Evolutionary conservation across 2,888 invertebrate species (phyloP).

Genomic region (Anodontia alba): DNA sequence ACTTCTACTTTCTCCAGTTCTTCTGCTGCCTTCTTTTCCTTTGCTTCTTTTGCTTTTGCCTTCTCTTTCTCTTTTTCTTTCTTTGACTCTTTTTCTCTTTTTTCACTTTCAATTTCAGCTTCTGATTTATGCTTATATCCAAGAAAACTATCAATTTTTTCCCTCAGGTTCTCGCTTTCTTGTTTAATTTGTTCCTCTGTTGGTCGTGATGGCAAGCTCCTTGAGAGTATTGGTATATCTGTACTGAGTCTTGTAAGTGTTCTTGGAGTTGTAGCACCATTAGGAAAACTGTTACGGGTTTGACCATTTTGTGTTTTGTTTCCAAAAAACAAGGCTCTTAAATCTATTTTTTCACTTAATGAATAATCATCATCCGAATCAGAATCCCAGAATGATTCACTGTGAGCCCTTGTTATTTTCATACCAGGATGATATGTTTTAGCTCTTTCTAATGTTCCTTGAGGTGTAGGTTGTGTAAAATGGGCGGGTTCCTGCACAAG

Average conservation of each 20-base stretch:
- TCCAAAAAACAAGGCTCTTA: slow-evolving; percentile 71
- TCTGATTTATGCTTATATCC: slow-evolving; percentile 38
- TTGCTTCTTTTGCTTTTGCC: slow-evolving; percentile 2
- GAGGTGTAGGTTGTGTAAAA: slow-evolving; percentile 52
- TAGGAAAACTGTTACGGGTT: slow-evolving; percentile 34
- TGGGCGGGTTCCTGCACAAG: slow-evolving; percentile 38
- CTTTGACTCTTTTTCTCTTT: slow-evolving; percentile 25
- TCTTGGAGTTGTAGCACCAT: slow-evolving; percentile 49
- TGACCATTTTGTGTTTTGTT: slow-evolving; percentile 56
- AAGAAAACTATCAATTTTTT: slow-evolving; percentile 62
- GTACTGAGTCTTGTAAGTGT: slow-evolving; percentile 53
- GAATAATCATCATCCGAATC: slow-evolving; percentile 66
- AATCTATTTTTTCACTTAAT: slow-evolving; percentile 68
- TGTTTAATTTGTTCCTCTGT: slow-evolving; percentile 52
- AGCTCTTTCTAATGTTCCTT: slow-evolving; percentile 44
- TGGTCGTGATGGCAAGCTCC: slow-evolving; percentile 40
- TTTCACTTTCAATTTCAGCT: slow-evolving; percentile 26
- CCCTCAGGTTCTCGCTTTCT: slow-evolving; percentile 49
- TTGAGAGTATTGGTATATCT: slow-evolving; percentile 31
- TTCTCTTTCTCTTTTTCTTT: slow-evolving; percentile 37
- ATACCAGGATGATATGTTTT: slow-evolving; percentile 60
- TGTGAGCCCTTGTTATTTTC: slow-evolving; percentile 40
- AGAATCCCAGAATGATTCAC: slow-evolving; percentile 58
- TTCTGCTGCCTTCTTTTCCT: neutral
- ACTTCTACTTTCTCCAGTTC: neutral